Base-by-base conservation (phyloP, 2,888 invertebrate species). In the Crioceris asparagi region DNA sequence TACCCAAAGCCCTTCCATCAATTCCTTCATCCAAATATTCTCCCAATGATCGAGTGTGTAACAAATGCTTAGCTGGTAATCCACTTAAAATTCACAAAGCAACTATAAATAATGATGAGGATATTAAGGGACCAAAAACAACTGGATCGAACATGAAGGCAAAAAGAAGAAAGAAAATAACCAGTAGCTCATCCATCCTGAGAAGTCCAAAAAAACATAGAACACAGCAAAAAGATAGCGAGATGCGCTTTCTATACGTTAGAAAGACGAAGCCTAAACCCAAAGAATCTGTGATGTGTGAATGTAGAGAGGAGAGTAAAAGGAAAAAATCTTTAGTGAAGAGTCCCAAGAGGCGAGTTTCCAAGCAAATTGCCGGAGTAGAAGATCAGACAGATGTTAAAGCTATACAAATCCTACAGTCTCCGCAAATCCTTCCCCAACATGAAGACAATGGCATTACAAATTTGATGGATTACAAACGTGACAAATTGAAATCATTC, bases 1-100 rank as follows among this genome's bases (percentile, higher is more conserved):
- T 40, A 17, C 31, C 41, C 25, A 45, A 45, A 44, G 21, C 26
- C 21, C 29, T 44, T 12, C 34, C 18, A 30, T 26, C 19, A 18
- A 21, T 29, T 15, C 32, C 35, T 35, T 23, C 37, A 19, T 29
- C 16, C 19, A 40, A 38, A 39, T 25, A 29, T 29, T 38, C 21
- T 18, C 27, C 12, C 12, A 27, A 27, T 3, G 3, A 3, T 5
- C 27, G n/a, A 17, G 27, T 27, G 2, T 27, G 27, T 15, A 27
- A 5, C 5, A 27, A 27, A 27, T 27, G 27, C 7, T 4, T 15
- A 11, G 11, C 3, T 3, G 15, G 15, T 14, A 27, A 27, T 27
- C 27, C 27, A n/a, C n/a, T n/a, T n/a, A n/a, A n/a, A n/a, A n/a
- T n/a, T n/a, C n/a, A n/a, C n/a, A n/a, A n/a, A n/a, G n/a, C n/a